Conservation (phyloP, 2,888 invertebrate species). For the Eucriotettix oculatus region DNA sequence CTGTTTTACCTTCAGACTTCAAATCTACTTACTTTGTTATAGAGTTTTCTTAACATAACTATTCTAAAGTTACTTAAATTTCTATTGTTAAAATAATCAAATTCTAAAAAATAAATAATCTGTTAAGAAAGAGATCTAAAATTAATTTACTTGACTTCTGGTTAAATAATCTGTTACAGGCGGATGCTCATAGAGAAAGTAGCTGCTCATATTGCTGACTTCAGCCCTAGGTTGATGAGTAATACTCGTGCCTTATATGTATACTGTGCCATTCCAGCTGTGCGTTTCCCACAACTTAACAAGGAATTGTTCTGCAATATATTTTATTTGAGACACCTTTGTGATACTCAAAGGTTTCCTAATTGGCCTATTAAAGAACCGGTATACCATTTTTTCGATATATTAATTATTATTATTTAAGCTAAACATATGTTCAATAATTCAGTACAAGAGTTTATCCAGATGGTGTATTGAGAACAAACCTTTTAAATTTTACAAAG, state of each 20-base stretch:
- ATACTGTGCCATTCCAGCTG: constrained; percentile 85
- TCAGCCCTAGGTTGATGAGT: constrained; percentile 81
- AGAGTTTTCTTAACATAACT: too few species aligned
- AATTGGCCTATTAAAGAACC: constrained; percentile 96
- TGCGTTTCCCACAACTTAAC: constrained; percentile 86
- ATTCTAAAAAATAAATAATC: too few species aligned
- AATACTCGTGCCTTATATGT: constrained; percentile 92
- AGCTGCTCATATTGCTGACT: constrained; percentile 94
- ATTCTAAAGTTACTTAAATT: too few species aligned
- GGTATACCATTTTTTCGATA: constrained; percentile 32
- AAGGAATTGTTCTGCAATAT: constrained; percentile 96
- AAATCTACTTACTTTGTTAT: too few species aligned
- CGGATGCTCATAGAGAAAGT: constrained; percentile 92
- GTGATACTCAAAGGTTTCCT: constrained; percentile 75
- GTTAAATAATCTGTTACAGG: constrained; percentile 25
- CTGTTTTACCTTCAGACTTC: too few species aligned
- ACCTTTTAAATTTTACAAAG: too few species aligned
- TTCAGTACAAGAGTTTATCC: too few species aligned
- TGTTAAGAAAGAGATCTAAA: background rate
- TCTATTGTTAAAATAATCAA: too few species aligned
- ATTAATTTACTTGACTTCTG: background rate
- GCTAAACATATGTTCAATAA: background rate
- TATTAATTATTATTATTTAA: too few species aligned
- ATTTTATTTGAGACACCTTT: constrained; percentile 92
- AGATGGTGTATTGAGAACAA: too few species aligned